phyloP scores from a whole-genome alignment of 1,140 invertebrate species.

The Drosophila ohnishii region DNA sequence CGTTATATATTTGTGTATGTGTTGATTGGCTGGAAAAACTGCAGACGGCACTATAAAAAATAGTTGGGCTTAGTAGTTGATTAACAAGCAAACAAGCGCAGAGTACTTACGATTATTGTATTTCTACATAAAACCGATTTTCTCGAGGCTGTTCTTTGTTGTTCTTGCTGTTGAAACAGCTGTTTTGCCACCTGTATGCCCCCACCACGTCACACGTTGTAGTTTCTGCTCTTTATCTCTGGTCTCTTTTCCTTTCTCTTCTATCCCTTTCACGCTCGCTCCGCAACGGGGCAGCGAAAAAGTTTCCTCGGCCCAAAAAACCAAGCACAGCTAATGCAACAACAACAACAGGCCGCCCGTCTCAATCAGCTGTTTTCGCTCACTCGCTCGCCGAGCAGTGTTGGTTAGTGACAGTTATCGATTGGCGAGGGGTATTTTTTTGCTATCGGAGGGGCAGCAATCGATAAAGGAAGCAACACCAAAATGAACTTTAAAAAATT shows the following conservation, averaged over 20 bases:
- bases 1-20: slow-evolving; percentile 41
- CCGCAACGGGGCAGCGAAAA: slow-evolving; percentile 39
- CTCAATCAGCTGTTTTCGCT: slow-evolving; percentile 65
- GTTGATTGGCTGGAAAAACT: slow-evolving; percentile 38
- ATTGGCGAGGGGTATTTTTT: slow-evolving; percentile 15
- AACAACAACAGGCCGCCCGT: slow-evolving; percentile 36
- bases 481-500: slow-evolving; percentile 38
- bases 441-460: slow-evolving; percentile 30
- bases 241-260: slow-evolving; percentile 42
- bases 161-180: slow-evolving; percentile 71
- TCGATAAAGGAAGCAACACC: slow-evolving; percentile 50
- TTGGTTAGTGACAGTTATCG: slow-evolving; percentile 56
- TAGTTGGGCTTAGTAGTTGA: slow-evolving; percentile 55
- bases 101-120: slow-evolving; percentile 50
- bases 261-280: slow-evolving; percentile 44
- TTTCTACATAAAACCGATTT: slow-evolving; percentile 45
- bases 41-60: slow-evolving; percentile 59
- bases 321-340: slow-evolving; percentile 35
- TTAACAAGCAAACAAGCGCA: slow-evolving; percentile 31
- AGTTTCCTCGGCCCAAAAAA: slow-evolving; percentile 30
- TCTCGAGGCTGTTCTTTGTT: slow-evolving; percentile 40
- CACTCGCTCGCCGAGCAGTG: slow-evolving; percentile 53
- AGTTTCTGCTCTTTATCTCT: slow-evolving; percentile 38
- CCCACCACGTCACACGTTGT: slow-evolving; percentile 65
- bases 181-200: slow-evolving; percentile 70